A percentile compares a stretch with the other conserved stretches of the same genome.
Evolutionary conservation across 2,888 invertebrate species (phyloP).

Genomic region (Acanthacorydalis orientalis): DNA sequence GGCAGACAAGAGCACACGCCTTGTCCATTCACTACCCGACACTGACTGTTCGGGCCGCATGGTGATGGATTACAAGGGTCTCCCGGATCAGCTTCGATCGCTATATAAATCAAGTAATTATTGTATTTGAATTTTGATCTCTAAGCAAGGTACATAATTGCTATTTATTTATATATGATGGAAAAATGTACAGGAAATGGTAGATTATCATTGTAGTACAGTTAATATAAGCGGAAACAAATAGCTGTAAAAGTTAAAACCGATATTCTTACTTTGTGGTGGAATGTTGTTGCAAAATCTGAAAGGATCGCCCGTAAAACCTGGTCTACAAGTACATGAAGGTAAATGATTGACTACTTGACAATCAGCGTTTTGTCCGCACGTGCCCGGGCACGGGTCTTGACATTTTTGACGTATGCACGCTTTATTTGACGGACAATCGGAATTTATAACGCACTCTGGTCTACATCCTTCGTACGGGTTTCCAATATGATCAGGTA

Average conservation of each 20-base stretch:
- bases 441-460: constrained; percentile 48
- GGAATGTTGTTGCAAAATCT: constrained; percentile 32
- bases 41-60: constrained; percentile 60
- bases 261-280: constrained; percentile 32
- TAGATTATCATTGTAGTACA: too few relatives aligned
- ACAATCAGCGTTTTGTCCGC: constrained; percentile 52
- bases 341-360: constrained; percentile 50
- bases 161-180: too few relatives aligned
- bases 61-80: constrained; percentile 54
- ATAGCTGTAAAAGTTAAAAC: neutral
- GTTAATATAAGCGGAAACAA: neutral
- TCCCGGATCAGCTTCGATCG: constrained; percentile 4
- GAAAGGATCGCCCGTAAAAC: constrained; percentile 51
- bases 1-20: constrained; percentile 61
- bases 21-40: constrained; percentile 49
- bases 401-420: constrained; percentile 53
- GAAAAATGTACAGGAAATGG: too few relatives aligned
- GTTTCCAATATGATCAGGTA: constrained; percentile 39
- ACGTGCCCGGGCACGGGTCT: constrained; percentile 55
- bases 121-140: neutral
- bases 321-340: constrained; percentile 39
- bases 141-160: neutral
- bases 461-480: constrained; percentile 55
- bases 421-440: constrained; percentile 47
- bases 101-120: constrained; percentile 8